These are phyloP conservation scores for Trichonephila clavata DNA, from an alignment of 1,140 invertebrate species.

Conservation along the genomic window DNA sequence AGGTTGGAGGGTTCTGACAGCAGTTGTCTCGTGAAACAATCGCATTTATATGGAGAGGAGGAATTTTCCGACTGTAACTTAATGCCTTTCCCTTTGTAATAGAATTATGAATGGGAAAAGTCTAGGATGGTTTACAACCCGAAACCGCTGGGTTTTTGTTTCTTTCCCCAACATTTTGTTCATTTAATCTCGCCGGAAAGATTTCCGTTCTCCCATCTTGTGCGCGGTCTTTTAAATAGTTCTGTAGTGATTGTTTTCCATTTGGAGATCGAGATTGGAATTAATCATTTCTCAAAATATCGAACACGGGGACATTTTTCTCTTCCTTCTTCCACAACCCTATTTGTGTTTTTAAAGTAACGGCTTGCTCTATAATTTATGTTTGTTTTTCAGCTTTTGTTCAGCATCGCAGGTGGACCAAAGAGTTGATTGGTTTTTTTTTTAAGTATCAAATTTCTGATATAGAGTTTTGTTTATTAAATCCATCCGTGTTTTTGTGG, in stretches of 20 bases:
- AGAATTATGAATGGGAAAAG: background rate
- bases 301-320: background rate
- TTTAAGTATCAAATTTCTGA: too few relatives aligned
- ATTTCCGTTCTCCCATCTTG: background rate
- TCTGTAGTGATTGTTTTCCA: background rate
- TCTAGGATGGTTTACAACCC: background rate
- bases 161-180: background rate
- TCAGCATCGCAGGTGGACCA: too few relatives aligned
- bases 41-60: background rate
- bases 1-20: conserved; percentile 37
- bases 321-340: background rate
- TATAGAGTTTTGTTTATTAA: too few relatives aligned
- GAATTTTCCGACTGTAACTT: background rate
- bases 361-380: too few relatives aligned
- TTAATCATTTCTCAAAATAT: background rate
- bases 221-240: too few relatives aligned
- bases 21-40: conserved; percentile 35
- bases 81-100: background rate
- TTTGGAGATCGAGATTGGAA: background rate
- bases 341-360: too few relatives aligned
- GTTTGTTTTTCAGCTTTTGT: too few relatives aligned
- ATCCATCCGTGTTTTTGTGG: too few relatives aligned
- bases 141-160: background rate
- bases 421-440: too few relatives aligned
- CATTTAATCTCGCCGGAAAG: conserved; percentile 7